Base-by-base conservation (phyloP, 2,797 vertebrate species). In the Enteromius mattozi region DNA sequence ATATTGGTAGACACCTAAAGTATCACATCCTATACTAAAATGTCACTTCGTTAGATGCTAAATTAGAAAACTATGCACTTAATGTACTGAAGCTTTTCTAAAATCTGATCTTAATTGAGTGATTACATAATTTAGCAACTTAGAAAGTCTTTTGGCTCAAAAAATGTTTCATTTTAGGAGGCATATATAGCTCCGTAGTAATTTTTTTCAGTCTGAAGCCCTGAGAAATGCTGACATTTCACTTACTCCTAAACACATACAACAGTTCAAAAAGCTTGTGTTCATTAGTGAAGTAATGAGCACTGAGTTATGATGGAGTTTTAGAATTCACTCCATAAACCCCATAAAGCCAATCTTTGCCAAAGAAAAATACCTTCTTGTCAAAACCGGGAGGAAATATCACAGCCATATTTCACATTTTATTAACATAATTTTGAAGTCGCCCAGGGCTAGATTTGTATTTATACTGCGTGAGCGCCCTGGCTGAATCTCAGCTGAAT, bases 351-450 rank as follows among this genome's bases (percentile, higher is more conserved):
- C 81, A 78, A 65, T 78, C 30, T 35, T 69, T 56, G 77, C 27
- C 76, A 68, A 63, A 45, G 72, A 81, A 69, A 78, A 83, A 77
- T 69, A 45, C 49, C 54, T 42, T 47, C 71, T 47, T 80, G 40
- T 70, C 66, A 86, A 35, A 51, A 88, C 61, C 21, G 13, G n/a
- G 27, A 76, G 80, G 56, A 86, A 82, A 81, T 70, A 79, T 77
- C 81, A 78, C 83, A 59, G 42, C 75, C n/a, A 83, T 86, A 87
- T 89, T 89, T 88, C 83, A 87, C 86, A 70, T 89, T 90, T 90
- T 86, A 91, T 91, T 88, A 77, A 88, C 84, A 87, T 89, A 69
- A 85, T 89, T 88, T 88, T 47, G 8, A 81, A 76, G 82, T 77
- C 33, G 49, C 87, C 71, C 63, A 12, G 65, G 80, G 89, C 88